Evolutionary conservation across 2,797 vertebrate genomes (phyloP).

Genomic region (Cryptoblepharus egeriae): DNA sequence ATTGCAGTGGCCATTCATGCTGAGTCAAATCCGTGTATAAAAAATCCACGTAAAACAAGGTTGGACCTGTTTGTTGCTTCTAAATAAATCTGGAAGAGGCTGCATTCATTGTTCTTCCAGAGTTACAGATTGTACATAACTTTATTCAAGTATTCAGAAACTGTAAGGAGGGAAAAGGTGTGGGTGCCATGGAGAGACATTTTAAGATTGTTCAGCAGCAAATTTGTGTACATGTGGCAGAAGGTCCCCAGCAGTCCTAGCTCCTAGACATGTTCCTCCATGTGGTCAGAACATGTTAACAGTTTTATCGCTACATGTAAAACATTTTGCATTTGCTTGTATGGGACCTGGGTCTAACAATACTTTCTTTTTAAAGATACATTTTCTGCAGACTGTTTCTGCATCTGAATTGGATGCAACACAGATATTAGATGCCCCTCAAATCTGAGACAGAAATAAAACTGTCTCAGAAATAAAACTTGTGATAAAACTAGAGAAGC

Average conservation of each 20-base stretch:
- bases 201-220: not conserved
- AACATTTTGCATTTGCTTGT: not conserved
- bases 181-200: not conserved
- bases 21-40: too few relatives aligned
- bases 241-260: too few relatives aligned
- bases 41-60: too few relatives aligned
- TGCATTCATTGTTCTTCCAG: too few relatives aligned
- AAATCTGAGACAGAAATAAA: conserved; percentile 22
- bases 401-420: conserved; percentile 40
- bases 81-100: not conserved
- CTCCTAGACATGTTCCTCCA: not conserved
- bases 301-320: not conserved
- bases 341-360: not conserved
- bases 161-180: not conserved
- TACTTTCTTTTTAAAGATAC: not conserved
- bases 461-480: too few relatives aligned
- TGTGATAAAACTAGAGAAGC: conserved; percentile 26
- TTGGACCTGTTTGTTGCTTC: not conserved
- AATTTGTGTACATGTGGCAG: not conserved
- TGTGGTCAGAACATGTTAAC: not conserved
- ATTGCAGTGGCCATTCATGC: too few relatives aligned
- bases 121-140: not conserved
- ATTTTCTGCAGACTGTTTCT: not conserved
- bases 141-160: not conserved
- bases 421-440: conserved; percentile 31